Evolutionary conservation across 2,113 vertebrate genomes (phyloP).

Genomic region (Pseudois nayaur): DNA sequence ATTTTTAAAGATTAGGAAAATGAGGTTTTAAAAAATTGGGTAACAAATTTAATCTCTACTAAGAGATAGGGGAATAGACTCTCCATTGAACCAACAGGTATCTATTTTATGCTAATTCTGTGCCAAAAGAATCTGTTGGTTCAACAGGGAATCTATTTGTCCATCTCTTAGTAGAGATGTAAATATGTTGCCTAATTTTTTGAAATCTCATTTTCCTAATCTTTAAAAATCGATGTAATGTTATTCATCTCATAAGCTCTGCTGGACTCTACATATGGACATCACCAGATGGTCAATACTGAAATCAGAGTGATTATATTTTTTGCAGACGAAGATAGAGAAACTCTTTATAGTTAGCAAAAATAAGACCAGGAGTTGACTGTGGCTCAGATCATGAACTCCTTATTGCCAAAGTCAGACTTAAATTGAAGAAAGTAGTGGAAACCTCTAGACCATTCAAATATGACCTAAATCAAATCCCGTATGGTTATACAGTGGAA

Average conservation of each 20-base stretch:
- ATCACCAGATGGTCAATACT: not conserved
- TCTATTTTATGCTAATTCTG: not conserved
- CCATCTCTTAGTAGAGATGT: not conserved
- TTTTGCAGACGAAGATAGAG: not conserved
- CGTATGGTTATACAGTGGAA: not conserved
- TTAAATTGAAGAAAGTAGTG: not conserved
- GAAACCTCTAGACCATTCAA: not conserved
- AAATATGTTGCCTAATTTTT: not conserved
- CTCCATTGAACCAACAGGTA: not conserved
- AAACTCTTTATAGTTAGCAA: not conserved
- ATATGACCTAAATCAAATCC: not conserved
- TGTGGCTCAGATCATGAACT: not conserved
- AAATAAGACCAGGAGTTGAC: not conserved
- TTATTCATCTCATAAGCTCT: not conserved
- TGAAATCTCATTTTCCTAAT: not conserved
- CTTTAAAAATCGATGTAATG: not conserved
- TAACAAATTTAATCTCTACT: not conserved
- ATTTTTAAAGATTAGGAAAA: constrained; percentile 12
- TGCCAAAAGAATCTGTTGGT: not conserved
- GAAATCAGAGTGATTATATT: not conserved
- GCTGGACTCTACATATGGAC: not conserved
- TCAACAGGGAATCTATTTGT: not conserved
- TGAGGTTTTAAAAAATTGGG: not conserved
- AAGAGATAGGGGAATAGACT: not conserved
- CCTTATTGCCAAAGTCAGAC: not conserved